These are phyloP conservation scores for Otus scops DNA, from an alignment of 2,797 vertebrate genomes.

Conservation along the genomic window DNA sequence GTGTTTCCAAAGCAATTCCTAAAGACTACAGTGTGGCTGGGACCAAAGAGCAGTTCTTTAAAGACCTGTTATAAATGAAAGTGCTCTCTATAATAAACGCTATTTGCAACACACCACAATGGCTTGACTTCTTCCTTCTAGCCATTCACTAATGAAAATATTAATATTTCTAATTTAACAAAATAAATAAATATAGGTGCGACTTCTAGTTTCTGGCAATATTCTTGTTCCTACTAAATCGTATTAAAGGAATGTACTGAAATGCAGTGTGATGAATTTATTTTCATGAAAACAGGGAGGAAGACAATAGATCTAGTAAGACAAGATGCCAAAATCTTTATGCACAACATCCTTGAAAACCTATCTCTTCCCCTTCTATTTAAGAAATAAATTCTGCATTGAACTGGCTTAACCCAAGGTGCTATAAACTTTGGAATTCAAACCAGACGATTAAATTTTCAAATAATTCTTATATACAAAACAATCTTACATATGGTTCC, in stretches of 20 bases:
- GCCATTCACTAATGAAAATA: constrained; percentile 32
- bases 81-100: neutral
- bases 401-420: neutral
- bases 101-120: neutral
- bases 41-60: constrained; percentile 16
- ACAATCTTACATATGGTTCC: neutral
- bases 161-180: constrained; percentile 42
- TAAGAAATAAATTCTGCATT: neutral
- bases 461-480: neutral
- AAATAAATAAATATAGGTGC: constrained; percentile 25
- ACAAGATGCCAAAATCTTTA: constrained; percentile 1
- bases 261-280: neutral
- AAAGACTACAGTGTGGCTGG: neutral
- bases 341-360: neutral
- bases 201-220: neutral
- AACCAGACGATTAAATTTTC: neutral
- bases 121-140: constrained; percentile 13
- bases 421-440: neutral
- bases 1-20: neutral
- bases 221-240: neutral
- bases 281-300: neutral
- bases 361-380: neutral
- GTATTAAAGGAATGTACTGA: neutral
- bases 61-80: neutral
- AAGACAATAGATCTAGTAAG: neutral